A percentile compares a stretch with the other conserved stretches of the same genome.
Conservation (phyloP, 2,113 vertebrate species). For the Hippolais icterina region DNA sequence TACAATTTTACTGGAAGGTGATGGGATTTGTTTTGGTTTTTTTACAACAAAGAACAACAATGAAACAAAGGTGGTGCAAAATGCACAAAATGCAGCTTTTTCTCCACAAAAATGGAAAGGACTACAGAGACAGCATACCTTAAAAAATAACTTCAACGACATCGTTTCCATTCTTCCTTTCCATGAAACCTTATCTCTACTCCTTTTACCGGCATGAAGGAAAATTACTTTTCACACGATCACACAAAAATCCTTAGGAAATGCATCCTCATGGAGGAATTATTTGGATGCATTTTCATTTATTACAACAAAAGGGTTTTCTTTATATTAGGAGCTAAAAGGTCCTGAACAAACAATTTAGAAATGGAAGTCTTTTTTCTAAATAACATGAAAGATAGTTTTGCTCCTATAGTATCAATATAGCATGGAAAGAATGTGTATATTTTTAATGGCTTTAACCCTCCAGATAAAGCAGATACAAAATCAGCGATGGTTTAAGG, state of each 20-base stretch:
- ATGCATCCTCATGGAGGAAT: not conserved
- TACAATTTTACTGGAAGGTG: not conserved
- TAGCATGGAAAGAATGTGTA: not conserved
- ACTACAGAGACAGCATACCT: not conserved
- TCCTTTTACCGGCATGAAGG: not conserved
- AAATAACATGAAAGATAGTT: not conserved
- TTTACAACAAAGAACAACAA: not conserved
- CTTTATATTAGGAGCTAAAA: not conserved
- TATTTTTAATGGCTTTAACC: not conserved
- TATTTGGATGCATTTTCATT: not conserved
- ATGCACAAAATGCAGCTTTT: not conserved
- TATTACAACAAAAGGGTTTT: not conserved
- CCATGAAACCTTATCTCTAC: not conserved
- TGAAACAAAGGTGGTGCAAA: not conserved
- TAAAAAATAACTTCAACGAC: not conserved
- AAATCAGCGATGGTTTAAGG: not conserved
- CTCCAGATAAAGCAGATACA: not conserved
- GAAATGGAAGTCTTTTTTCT: not conserved
- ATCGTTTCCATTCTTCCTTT: not conserved
- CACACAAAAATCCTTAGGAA: not conserved
- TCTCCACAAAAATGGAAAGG: not conserved
- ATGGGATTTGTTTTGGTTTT: not conserved
- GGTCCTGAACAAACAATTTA: not conserved
- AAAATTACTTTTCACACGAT: constrained; percentile 21
- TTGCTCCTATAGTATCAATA: not conserved